Evolutionary conservation across 2,797 vertebrate species (phyloP).

Genomic region (Characodon lateralis): DNA sequence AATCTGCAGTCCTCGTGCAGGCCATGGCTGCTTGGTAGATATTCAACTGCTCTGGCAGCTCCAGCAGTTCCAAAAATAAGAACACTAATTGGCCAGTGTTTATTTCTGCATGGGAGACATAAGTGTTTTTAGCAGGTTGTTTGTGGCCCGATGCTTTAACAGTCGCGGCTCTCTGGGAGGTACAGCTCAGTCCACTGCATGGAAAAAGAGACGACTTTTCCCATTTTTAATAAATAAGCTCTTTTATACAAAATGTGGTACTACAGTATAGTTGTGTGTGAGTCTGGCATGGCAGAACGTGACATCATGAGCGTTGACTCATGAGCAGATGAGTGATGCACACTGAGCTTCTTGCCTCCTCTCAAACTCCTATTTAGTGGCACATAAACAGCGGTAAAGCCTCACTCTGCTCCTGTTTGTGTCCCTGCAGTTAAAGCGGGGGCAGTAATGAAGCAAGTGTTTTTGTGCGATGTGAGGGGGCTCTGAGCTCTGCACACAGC

Average conservation of each 20-base stretch:
- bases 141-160: conserved; percentile 69
- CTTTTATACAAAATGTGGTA: conserved; percentile 78
- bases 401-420: conserved; percentile 56
- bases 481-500: conserved; percentile 74
- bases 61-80: conserved; percentile 75
- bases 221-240: conserved; percentile 80
- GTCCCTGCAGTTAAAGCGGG: conserved; percentile 13
- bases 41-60: conserved; percentile 64
- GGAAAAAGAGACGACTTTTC: conserved; percentile 74
- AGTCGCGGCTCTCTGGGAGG: conserved; percentile 79
- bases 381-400: conserved; percentile 67
- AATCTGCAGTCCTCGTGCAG: conserved; percentile 42
- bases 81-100: conserved; percentile 77
- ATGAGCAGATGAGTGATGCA: conserved; percentile 83
- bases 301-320: conserved; percentile 85
- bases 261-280: conserved; percentile 75
- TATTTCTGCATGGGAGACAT: conserved; percentile 77
- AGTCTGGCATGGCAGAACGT: conserved; percentile 71
- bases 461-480: conserved; percentile 60
- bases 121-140: conserved; percentile 81
- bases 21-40: conserved; percentile 57
- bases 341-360: conserved; percentile 69
- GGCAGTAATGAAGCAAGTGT: conserved; percentile 72
- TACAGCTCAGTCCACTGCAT: conserved; percentile 68
- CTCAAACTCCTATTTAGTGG: conserved; percentile 58